phyloP scores from a whole-genome alignment of 2,113 vertebrate species.

The Hydrolagus affinis region DNA sequence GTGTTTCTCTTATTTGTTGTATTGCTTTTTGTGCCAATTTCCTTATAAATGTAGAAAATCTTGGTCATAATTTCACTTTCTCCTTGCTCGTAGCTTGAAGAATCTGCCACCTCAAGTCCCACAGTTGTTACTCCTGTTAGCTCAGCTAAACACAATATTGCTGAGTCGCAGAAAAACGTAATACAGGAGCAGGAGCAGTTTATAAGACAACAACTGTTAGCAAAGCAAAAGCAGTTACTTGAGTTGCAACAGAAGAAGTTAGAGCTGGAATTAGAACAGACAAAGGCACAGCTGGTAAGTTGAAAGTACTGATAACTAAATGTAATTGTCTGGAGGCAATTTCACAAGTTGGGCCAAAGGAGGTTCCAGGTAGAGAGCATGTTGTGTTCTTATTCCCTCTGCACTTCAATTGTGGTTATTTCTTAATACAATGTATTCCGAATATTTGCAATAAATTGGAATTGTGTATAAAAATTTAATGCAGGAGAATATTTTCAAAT shows the following conservation, averaged over 20 bases:
- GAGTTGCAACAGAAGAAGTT: conserved; percentile 98
- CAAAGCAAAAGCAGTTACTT: conserved; percentile 95
- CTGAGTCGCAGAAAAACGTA: conserved; percentile 71
- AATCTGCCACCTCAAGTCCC: conserved; percentile 59
- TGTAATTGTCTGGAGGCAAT: background rate
- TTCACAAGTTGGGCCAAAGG: background rate
- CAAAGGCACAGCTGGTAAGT: conserved; percentile 93
- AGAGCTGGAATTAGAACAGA: conserved; percentile 95
- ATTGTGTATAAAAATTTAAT: background rate
- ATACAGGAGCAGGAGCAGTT: conserved; percentile 78
- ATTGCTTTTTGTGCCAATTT: conserved; percentile 12
- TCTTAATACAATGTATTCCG: background rate
- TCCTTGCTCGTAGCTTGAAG: conserved; percentile 70
- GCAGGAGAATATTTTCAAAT: background rate
- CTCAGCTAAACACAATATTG: conserved; percentile 52
- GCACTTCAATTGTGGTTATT: background rate
- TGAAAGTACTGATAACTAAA: conserved; percentile 8
- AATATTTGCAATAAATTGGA: background rate
- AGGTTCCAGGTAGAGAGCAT: background rate
- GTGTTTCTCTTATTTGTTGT: conserved; percentile 16
- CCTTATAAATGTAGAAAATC: conserved; percentile 15
- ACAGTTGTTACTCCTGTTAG: conserved; percentile 53
- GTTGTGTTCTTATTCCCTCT: background rate
- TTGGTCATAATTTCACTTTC: conserved; percentile 24
- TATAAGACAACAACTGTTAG: conserved; percentile 89